Evolutionary conservation across 1,140 invertebrate genomes (phyloP), one percentile per base, ranked within the genome.

Genomic region (Pantala flavescens): DNA sequence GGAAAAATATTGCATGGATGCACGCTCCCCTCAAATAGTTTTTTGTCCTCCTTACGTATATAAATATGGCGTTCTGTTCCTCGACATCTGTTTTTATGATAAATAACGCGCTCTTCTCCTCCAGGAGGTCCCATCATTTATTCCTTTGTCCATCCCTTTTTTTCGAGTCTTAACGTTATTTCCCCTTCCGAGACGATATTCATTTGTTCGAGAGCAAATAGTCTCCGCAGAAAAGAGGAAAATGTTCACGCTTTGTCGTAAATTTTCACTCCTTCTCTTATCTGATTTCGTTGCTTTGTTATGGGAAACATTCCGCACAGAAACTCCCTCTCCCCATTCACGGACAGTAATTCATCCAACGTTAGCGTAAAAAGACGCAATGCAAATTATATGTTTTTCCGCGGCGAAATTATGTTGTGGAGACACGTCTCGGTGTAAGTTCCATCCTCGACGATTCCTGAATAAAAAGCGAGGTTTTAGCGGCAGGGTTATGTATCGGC

Each of bases 131-230:
- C 49, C 5, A 63, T 63, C 49, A 16, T 63, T 63, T 63, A 63
- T 63, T 63, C 49, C 28, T 63, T 63, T 63, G 49, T 63, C 49
- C 49, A 21, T 21, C 49, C 49, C 12, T 63, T 21, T 19, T 63
- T n/a, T n/a, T 63, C 12, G 5, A 19, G 49, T 7, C 49, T 63
- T 36, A 3, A 12, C 49, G 16, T 63, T 21, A 16, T 19, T 63
- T 21, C 49, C 49, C 49, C 12, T 21, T 63, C 49, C 16, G 49
- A 63, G 49, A 9, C 28, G 49, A 63, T 63, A 7, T 36, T 14
- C 49, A 63, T 63, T 63, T 63, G 49, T 63, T 63, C 49, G 49
- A 63, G 49, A 21, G 49, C n/a, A 63, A 63, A 63, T 63, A 63
- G 49, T 63, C 49, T 63, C n/a, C 49, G n/a, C n/a, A 63, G 49